phyloP scores from a whole-genome alignment of 2,888 invertebrate species.

The Acanthococcus lagerstroemiae region DNA sequence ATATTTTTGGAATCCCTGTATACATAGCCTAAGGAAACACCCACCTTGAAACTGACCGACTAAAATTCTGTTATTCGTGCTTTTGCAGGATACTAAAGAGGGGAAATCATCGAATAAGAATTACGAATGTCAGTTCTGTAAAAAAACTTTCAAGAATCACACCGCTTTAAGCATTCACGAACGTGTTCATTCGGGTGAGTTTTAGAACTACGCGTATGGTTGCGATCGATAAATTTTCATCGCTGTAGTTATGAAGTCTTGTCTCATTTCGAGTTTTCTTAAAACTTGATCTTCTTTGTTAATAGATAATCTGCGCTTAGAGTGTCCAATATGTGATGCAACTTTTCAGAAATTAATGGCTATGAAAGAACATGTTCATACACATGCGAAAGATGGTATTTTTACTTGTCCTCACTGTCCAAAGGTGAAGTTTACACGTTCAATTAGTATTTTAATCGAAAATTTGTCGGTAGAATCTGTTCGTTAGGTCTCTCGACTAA shows the following conservation, averaged over 20 bases:
- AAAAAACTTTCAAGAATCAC: constrained; percentile 12
- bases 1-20: too few relatives aligned
- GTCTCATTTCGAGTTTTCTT: not conserved
- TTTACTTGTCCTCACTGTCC: constrained; percentile 61
- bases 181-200: constrained; percentile 19
- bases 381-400: constrained; percentile 50
- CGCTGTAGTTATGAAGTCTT: not conserved
- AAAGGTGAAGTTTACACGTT: too few relatives aligned
- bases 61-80: not conserved
- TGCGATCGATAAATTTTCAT: too few relatives aligned
- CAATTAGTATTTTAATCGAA: too few relatives aligned
- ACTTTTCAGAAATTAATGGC: constrained; percentile 55
- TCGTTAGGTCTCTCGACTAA: too few relatives aligned
- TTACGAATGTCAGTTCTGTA: constrained; percentile 10
- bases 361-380: constrained; percentile 56
- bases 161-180: constrained; percentile 7
- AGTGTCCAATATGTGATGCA: constrained; percentile 62
- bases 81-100: not conserved
- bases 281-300: not conserved
- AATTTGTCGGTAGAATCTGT: too few relatives aligned
- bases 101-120: not conserved
- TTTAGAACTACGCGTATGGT: too few relatives aligned
- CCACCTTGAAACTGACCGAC: too few relatives aligned
- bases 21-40: too few relatives aligned
- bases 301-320: constrained; percentile 44